Evolutionary conservation across 2,888 invertebrate species (phyloP), one percentile per base, ranked within the genome.

Genomic region (Anarsia innoxiella): DNA sequence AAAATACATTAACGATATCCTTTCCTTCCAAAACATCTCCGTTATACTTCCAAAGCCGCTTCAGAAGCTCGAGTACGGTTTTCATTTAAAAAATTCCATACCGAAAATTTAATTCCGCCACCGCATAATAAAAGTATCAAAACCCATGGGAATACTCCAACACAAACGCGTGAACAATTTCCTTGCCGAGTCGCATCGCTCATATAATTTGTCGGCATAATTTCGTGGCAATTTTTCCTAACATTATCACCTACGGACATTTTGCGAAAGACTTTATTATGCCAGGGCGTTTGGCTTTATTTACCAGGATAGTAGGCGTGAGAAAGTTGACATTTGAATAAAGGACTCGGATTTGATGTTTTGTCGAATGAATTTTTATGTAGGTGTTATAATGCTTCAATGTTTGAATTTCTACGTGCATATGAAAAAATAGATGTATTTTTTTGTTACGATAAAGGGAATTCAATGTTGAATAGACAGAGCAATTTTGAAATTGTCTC

Each of bases 271-370:
- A 5, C 19, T 19, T 19, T 19, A 19, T 19, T 19, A 19, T 19
- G 6, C 19, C 4, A 19, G 6, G 19, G 19, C 19, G 3, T 19
- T n/a, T 6, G 19, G 19, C 6, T 19, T 19, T 19, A 19, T 19
- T 19, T 19, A 19, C 19, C 19, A 19, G 29, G 33, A 34, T 38
- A 33, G 28, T n/a, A 29, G 38, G 27, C 36, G 31, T 41, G 36
- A 44, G 35, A 23, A 37, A 48, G 40, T 42, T 43, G 39, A 39
- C 37, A 45, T 45, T 42, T 44, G 42, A 44, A 45, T 48, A 43
- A 42, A 39, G 31, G 33, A 36, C 32, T 26, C 33, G 35, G 44
- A 42, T 45, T 28, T 34, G n/a, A n/a, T n/a, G n/a, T n/a, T n/a
- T n/a, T n/a, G n/a, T n/a, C n/a, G n/a, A n/a, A n/a, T n/a, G n/a